Conservation (phyloP, 1,140 invertebrate genomes). For the Amphibalanus amphitrite region DNA sequence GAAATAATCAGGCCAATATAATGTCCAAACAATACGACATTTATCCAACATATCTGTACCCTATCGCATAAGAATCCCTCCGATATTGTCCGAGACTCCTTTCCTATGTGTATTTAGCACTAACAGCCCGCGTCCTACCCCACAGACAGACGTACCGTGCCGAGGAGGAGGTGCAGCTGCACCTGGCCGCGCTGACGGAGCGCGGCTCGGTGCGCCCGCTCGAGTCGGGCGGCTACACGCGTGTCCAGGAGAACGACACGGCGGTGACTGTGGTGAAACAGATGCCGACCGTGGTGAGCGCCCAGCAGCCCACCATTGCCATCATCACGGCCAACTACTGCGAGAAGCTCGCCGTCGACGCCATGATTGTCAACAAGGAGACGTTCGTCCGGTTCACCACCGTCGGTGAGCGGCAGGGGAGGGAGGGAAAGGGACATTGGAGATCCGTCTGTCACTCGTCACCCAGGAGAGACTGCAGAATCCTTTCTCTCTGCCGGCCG, state of each 20-base stretch:
- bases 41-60: no score
- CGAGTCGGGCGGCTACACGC: slow-evolving; percentile 72
- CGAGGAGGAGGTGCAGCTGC: slow-evolving; percentile 45
- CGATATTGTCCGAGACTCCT: no score
- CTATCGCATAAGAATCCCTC: no score
- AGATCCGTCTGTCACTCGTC: no score
- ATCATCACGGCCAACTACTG: slow-evolving; percentile 95
- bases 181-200: slow-evolving; percentile 59
- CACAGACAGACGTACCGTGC: neutral
- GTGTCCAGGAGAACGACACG: slow-evolving; percentile 47
- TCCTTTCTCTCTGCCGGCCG: no score
- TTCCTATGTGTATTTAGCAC: no score
- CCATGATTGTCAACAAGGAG: slow-evolving; percentile 96
- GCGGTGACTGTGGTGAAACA: slow-evolving; percentile 63
- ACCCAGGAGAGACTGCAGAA: no score
- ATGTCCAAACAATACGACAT: no score
- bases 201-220: slow-evolving; percentile 70
- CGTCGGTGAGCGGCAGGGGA: slow-evolving; percentile 53
- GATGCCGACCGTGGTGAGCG: slow-evolving; percentile 76
- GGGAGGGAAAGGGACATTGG: no score
- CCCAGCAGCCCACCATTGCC: slow-evolving; percentile 91
- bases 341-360: slow-evolving; percentile 96
- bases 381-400: slow-evolving; percentile 95
- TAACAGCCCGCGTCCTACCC: no score
- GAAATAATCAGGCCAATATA: no score